Evolutionary conservation across 1,140 invertebrate genomes (phyloP).

Genomic region (Habropoda laboriosa): DNA sequence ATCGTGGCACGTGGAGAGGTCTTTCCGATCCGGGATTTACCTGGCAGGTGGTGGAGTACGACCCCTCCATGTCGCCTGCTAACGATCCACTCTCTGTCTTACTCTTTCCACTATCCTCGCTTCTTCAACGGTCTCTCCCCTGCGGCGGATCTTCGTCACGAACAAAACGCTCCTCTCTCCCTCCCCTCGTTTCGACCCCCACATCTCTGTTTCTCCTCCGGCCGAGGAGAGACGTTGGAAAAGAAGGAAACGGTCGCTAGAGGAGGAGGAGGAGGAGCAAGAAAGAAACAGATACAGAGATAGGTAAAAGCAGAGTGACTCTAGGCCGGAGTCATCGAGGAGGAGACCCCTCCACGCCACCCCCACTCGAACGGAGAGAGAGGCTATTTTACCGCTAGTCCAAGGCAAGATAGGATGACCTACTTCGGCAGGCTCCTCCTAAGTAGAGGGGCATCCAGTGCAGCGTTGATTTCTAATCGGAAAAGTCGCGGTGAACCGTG

Average conservation of each 20-base stretch:
- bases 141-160: neutral
- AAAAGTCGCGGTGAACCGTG: constrained; percentile 76
- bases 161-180: no score
- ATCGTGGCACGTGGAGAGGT: constrained; percentile 63
- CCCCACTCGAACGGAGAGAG: constrained; percentile 65
- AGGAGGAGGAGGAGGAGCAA: neutral
- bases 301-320: constrained; percentile 51
- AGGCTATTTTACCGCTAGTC: constrained; percentile 72
- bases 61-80: constrained; percentile 45
- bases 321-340: constrained; percentile 32
- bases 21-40: constrained; percentile 48
- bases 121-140: neutral
- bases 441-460: constrained; percentile 78
- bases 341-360: constrained; percentile 66
- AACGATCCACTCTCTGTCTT: constrained; percentile 23
- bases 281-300: constrained; percentile 12
- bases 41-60: constrained; percentile 54
- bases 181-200: neutral
- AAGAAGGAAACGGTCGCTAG: neutral
- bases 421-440: constrained; percentile 81
- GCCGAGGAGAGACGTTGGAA: neutral
- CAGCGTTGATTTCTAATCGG: constrained; percentile 78
- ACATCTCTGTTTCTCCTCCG: neutral
- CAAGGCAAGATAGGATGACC: constrained; percentile 80
- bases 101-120: neutral